Evolutionary conservation across 2,888 invertebrate genomes (phyloP).

Genomic region (Zaprionus lineosus): DNA sequence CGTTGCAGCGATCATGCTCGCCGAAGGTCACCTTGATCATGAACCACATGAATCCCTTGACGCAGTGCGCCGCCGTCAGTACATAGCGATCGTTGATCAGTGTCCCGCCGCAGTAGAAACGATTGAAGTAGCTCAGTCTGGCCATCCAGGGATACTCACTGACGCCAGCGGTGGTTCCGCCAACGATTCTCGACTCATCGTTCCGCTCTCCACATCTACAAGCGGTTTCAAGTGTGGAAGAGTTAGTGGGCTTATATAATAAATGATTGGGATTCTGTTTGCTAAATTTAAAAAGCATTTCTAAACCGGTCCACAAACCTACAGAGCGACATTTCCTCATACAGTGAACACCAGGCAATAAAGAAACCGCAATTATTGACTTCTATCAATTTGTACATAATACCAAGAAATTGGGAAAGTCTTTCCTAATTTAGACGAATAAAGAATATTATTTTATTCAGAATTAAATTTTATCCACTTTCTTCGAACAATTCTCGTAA

Average conservation of each 20-base stretch:
- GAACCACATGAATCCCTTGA: conserved; percentile 96
- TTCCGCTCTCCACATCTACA: conserved; percentile 91
- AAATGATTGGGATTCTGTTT: conserved; percentile 22
- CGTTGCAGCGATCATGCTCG: conserved; percentile 92
- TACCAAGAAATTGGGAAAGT: no score
- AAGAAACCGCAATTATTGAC: no score
- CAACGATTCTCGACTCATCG: conserved; percentile 91
- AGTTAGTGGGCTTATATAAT: conserved; percentile 22
- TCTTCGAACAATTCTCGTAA: no score
- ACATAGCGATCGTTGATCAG: conserved; percentile 94
- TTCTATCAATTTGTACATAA: no score
- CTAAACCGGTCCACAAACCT: no score
- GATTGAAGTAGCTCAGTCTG: conserved; percentile 91
- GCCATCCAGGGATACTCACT: conserved; percentile 96
- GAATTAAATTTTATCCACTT: no score
- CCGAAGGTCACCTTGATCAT: conserved; percentile 95
- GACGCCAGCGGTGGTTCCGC: conserved; percentile 88
- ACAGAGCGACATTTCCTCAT: no score
- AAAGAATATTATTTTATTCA: no score
- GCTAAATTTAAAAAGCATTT: background rate
- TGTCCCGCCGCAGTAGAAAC: conserved; percentile 95
- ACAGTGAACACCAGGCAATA: no score
- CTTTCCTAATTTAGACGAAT: no score
- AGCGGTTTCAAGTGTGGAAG: no score
- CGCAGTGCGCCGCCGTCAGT: conserved; percentile 93